Evolutionary conservation across 2,797 vertebrate genomes (phyloP), one percentile per base, ranked within the genome.

Genomic region (Scleropages formosus): DNA sequence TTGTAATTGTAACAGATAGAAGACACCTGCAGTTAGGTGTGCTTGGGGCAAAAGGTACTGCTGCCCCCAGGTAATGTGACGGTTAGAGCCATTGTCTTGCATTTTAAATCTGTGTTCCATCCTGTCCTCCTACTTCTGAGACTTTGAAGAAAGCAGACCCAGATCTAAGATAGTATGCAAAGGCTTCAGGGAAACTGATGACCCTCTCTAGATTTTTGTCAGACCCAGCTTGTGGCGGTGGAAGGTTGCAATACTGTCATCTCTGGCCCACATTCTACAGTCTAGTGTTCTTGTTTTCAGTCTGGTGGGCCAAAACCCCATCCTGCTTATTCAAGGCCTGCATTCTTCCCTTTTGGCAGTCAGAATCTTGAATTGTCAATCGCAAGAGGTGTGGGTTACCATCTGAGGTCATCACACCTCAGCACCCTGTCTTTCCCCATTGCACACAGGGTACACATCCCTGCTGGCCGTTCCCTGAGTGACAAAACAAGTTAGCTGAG

Each of bases 401-500:
- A 59, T 4, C 46, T 68, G 59, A 83, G 87, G 86, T 88, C 86
- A 84, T 76, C 46, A 53, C 83, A 80, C 83, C 82, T 74, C 77
- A 81, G 83, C 78, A 77, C 20, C 82, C 87, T 88, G 86, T 90
- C 87, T 84, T 76, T 83, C 85, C 82, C 88, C 80, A 83, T 88
- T 84, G 81, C 84, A 80, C 82, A 89, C 86, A 80, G 62, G 59
- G 78, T 51, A 80, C 82, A 81, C 83, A 83, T 84, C 84, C 79
- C 18, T 65, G 89, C 87, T 87, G 87, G 86, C 90, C 87, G 86
- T 88, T 88, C 89, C 89, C 82, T 80, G 87, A 90, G 87, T 92
- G 91, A 91, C 91, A 92, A 88, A 91, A 92, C 88, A 87, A 89
- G 88, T 92, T 92, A 92, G 87, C 84, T 0, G 78, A 83, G 88